phyloP scores from a whole-genome alignment of 2,888 invertebrate genomes.

The Hydrotaea cyrtoneurina region DNA sequence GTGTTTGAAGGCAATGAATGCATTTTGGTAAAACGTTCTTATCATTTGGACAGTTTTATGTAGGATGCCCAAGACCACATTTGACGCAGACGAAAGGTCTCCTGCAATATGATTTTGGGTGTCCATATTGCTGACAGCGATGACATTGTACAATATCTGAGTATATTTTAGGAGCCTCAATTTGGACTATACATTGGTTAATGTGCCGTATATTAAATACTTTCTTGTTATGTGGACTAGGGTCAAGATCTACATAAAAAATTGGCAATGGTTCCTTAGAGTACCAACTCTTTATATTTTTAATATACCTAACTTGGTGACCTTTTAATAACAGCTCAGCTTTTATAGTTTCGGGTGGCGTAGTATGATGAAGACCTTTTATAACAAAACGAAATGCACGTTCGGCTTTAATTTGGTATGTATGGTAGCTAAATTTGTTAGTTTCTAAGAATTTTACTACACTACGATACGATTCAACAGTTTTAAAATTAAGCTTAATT shows the following conservation, averaged over 20 bases:
- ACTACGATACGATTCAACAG: constrained; percentile 34
- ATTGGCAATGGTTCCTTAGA: constrained; percentile 54
- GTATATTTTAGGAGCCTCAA: constrained; percentile 45
- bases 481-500: constrained; percentile 36
- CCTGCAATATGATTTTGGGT: constrained; percentile 58
- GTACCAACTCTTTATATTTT: constrained; percentile 32
- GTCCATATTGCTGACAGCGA: constrained; percentile 56
- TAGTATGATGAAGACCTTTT: constrained; percentile 35
- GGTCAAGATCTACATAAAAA: neutral
- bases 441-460: constrained; percentile 37
- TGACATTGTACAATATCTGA: constrained; percentile 50
- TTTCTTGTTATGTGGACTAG: constrained; percentile 53
- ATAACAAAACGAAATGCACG: constrained; percentile 25
- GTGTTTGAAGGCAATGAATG: constrained; percentile 24
- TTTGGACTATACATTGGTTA: constrained; percentile 44
- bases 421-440: constrained; percentile 45
- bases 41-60: constrained; percentile 19
- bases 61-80: constrained; percentile 39
- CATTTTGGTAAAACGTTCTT: constrained; percentile 23
- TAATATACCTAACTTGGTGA: constrained; percentile 41
- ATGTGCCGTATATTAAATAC: constrained; percentile 42
- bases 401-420: constrained; percentile 33
- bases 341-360: neutral
- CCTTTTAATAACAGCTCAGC: constrained; percentile 23
- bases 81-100: constrained; percentile 11